Base-by-base conservation (phyloP, 2,888 invertebrate genomes). In the Pyrrhosoma nymphula region DNA sequence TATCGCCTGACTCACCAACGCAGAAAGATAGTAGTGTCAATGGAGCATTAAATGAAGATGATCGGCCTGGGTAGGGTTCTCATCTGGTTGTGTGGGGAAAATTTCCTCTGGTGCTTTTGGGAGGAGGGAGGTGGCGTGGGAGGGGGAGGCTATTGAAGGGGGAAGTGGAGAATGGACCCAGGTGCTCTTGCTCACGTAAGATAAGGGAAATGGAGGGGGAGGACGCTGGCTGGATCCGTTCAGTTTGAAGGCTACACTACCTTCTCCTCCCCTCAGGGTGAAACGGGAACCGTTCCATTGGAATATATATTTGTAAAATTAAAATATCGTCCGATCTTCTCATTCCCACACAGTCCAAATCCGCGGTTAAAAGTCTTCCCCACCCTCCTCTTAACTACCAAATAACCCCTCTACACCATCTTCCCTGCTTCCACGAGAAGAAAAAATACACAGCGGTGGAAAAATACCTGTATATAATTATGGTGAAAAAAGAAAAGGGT, bases 141-240 rank as follows among this genome's bases (percentile, higher is more conserved):
- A 26, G 39, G 0, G 88, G n/a, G 18, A 35, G 30, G 88, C 56
- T 16, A 56, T 56, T 56, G 39, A 69, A 69, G 39, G 35, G 88
- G 55, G 35, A 8, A 23, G 18, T 12, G 47, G 18, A 39, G 88
- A 47, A 26, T 6, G 93, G 93, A 12, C 69, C 47, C 93, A 93
- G 93, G 93, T 93, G 93, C 1, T 23, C 89, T 89, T 56, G 89
- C 26, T 89, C 89, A 56, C 75, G 63, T 93, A 93, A 93, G 93
- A 93, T 93, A 93, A 93, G 93, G 63, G 56, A 35, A 82, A 35
- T 82, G 3, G 82, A 10, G 82, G 82, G 35, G 82, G 6, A 4
- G 14, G 35, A 18, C 23, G 23, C n/a, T 69, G 35, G 26, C 0
- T 16, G 82, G 35, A 82, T 82, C 35, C 18, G 35, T 82, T 82